Base-by-base conservation (phyloP, 2,888 invertebrate species). In the Archaeoteleia sp. region DNA sequence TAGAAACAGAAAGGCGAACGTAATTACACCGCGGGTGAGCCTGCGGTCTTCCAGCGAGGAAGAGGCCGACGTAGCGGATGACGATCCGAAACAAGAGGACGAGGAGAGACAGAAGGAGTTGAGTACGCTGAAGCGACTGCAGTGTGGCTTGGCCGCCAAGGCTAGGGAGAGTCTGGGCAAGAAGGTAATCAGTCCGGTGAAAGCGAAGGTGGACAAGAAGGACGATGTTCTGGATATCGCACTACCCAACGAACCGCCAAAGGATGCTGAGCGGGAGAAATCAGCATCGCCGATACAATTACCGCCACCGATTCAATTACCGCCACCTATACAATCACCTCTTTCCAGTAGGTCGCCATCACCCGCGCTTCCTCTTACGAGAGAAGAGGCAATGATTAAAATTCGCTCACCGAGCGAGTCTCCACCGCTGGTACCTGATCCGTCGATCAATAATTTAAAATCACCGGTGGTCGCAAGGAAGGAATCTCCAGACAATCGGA, bases 131-230 rank as follows among this genome's bases (percentile, higher is more conserved):
- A 91, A 92, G 77, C 86, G 89, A 67, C 81, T 91, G 5, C 90
- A 91, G 74, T 88, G 90, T 73, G 89, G 90, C 70, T 83, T 90
- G 81, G 89, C 92, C 54, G 88, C 92, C 66, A 92, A 93, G 84
- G 93, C 93, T 1, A 92, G 91, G 76, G 92, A 92, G 78, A 86
- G 87, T 1, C 83, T 91, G 54, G 90, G 90, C 67, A 89, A 89
- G 78, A 90, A 88, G 73, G 85, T 87, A 0, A 79, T 78, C 17
- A 81, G 79, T 61, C 83, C 83, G 0, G 67, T 76, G 4, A 82
- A 82, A 54, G 9, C 81, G 2, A 83, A 81, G 39, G 32, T 78
- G 1, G 82, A 82, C 12, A 78, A 73, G 40, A 80, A 78, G 0
- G 82, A 81, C 0, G 73, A 45, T 12, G 60, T 77, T 4, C 54